Base-by-base conservation (phyloP, 2,797 vertebrate species). In the Austrolebias charrua region DNA sequence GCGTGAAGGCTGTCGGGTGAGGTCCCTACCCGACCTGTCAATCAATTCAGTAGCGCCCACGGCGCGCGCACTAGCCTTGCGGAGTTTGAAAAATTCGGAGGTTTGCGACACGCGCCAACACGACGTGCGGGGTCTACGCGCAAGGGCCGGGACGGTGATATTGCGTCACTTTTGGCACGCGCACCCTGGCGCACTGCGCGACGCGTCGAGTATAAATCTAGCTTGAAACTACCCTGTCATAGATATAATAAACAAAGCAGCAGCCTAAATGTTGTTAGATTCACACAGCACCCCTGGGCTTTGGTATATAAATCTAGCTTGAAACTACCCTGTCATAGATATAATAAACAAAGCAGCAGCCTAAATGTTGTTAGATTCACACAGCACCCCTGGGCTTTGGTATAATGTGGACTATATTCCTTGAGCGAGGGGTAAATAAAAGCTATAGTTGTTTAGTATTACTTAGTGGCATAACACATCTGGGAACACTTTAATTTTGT, bases 191-290 rank as follows among this genome's bases (percentile, higher is more conserved):
- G n/a, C n/a, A n/a, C n/a, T n/a, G n/a, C n/a, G n/a, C n/a, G n/a
- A n/a, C n/a, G n/a, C n/a, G n/a, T n/a, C n/a, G n/a, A n/a, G n/a
- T n/a, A n/a, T n/a, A n/a, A n/a, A n/a, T n/a, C n/a, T n/a, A n/a
- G n/a, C n/a, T n/a, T n/a, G n/a, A n/a, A 84, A 76, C 69, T 50
- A 62, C 64, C 63, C 65, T 69, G 73, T 75, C 79, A 75, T 52
- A 77, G 64, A 78, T 60, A n/a, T 53, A 83, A 75, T 81, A 76
- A 81, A 75, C 68, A 81, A 82, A 83, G 69, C 66, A 66, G 46
- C 55, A 55, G 48, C 60, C 73, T 42, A 75, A 75, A 76, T 50
- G 63, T 60, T 61, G 57, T 66, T 76, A 40, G 45, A 66, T 62
- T 70, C 66, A 68, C 29, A 71, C 51, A 57, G 57, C 14, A 68